Base-by-base conservation (phyloP, 2,797 vertebrate species). In the Artibeus jamaicensis region DNA sequence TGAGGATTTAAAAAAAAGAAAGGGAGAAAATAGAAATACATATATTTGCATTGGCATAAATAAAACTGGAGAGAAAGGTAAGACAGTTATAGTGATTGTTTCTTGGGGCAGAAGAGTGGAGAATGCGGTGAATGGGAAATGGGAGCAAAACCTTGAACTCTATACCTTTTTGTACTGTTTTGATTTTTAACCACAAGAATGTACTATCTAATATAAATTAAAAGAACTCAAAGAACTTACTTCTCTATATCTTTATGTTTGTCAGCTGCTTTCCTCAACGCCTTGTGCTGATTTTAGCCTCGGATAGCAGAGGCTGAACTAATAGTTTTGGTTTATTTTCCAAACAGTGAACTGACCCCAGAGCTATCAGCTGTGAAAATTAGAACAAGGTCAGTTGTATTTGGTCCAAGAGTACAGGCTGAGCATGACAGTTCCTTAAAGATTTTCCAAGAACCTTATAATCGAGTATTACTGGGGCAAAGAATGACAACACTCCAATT, bases 361-460 rank as follows among this genome's bases (percentile, higher is more conserved):
- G 48, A 81, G 70, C 96, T 77, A 59, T 62, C 39, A 26, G 48
- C 48, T 53, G 12, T 48, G 42, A 26, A 87, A 91, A 86, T 70
- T 46, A 93, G 74, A 93, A 91, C 68, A 57, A 95, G 74, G 44
- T 92, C 78, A 59, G 62, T 83, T 94, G 62, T 37, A 44, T 95
- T 76, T 86, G 78, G 62, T 86, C 74, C 86, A 96, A 91, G 65
- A 87, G 26, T 42, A 18, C 77, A 95, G 22, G 21, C 77, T 57
- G 32, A 86, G 32, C 3, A 46, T 34, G 29, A 88, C 46, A 65
- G 7, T 53, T 95, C 77, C 89, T 86, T 71, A 76, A 86, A 92
- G 86, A 83, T 67, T 94, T 89, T 84, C 16, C 68, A 87, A 96
- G 44, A 96, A 34, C 24, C 22, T 89, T 78, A 34, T 46, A 62